Conservation (phyloP, 2,888 invertebrate species). For the Drosophila buzzatii region DNA sequence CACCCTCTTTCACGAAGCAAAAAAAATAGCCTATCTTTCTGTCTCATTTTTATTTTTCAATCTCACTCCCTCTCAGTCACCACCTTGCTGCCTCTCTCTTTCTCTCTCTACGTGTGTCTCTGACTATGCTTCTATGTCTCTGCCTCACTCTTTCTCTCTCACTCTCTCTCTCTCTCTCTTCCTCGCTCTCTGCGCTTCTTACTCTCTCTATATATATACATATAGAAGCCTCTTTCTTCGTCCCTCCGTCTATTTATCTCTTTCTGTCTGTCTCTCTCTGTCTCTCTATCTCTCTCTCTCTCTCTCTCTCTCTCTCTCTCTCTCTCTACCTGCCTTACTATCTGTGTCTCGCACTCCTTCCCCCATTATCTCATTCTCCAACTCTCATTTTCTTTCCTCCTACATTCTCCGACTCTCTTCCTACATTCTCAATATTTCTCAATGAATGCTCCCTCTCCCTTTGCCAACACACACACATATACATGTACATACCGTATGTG, state of each 20-base stretch:
- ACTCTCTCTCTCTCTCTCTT: neutral
- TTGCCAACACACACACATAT: neutral
- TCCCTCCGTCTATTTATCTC: neutral
- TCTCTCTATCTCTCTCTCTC: neutral
- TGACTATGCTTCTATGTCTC: neutral
- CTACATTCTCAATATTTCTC: no score
- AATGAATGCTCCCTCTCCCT: no score
- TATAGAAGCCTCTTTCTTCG: neutral
- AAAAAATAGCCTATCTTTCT: neutral
- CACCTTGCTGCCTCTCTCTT: neutral
- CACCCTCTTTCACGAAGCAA: neutral
- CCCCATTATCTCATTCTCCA: no score
- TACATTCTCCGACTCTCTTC: neutral
- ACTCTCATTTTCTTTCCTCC: neutral
- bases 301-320: neutral
- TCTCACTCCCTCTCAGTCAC: neutral
- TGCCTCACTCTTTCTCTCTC: no score
- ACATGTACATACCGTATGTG: neutral
- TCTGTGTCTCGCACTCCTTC: neutral
- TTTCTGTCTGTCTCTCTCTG: neutral
- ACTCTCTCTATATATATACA: neutral
- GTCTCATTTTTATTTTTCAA: neutral
- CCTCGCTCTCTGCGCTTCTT: neutral
- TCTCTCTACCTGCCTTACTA: neutral
- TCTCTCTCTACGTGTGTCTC: neutral